A percentile compares a stretch with the other conserved stretches of the same genome.
Conservation (phyloP, 2,888 invertebrate genomes). For the Chelonus formosanus region DNA sequence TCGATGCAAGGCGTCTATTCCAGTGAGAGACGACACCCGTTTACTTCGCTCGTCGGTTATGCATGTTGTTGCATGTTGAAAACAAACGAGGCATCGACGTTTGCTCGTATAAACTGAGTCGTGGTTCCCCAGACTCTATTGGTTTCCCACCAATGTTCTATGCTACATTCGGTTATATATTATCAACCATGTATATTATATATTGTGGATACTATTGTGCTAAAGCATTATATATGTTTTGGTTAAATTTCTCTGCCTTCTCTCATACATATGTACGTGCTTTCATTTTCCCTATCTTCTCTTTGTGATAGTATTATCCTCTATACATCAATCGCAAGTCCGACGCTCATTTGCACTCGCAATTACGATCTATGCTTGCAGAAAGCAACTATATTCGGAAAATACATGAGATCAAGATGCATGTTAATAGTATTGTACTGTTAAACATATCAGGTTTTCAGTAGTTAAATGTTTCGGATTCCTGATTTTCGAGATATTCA, state of each 20-base stretch:
- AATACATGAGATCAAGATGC: too few relatives aligned
- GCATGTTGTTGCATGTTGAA: constrained; percentile 17
- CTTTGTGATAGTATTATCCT: too few relatives aligned
- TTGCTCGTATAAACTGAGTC: too few relatives aligned
- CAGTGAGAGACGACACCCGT: too few relatives aligned
- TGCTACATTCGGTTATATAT: constrained; percentile 33
- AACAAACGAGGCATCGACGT: constrained; percentile 1
- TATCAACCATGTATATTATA: constrained; percentile 40
- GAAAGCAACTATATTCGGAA: too few relatives aligned
- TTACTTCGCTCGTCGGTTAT: not conserved
- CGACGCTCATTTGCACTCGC: constrained; percentile 27
- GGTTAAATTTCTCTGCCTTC: constrained; percentile 17
- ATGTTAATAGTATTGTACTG: too few relatives aligned
- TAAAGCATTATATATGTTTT: constrained; percentile 37
- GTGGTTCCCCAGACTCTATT: constrained; percentile 6
- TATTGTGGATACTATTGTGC: constrained; percentile 36
- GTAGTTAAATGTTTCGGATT: too few relatives aligned
- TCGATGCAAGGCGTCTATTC: too few relatives aligned
- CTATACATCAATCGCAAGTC: too few relatives aligned
- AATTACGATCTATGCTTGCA: constrained; percentile 9
- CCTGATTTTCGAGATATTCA: too few relatives aligned
- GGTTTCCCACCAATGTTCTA: not conserved
- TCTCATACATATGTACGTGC: too few relatives aligned
- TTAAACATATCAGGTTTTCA: too few relatives aligned
- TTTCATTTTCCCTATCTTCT: not conserved